Percentiles rank a stretch among this genome's conserved stretches.
Evolutionary conservation across 2,113 vertebrate genomes (phyloP).

Genomic region (Cacatua alba): DNA sequence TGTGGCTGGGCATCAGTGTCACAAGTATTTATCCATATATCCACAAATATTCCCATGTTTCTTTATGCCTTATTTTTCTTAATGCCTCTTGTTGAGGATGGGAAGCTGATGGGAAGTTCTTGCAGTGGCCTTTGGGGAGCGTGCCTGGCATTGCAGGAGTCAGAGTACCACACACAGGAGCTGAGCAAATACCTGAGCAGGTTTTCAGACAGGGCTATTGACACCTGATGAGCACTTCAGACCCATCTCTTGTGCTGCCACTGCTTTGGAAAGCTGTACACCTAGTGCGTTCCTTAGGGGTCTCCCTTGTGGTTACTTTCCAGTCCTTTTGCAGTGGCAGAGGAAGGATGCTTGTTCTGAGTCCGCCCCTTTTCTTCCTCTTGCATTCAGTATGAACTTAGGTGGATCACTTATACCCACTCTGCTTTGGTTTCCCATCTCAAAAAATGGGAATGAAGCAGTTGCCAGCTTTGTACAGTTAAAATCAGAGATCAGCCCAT

Average conservation of each 20-base stretch:
- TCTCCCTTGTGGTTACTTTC: background rate
- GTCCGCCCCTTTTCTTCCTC: background rate
- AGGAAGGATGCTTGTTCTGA: background rate
- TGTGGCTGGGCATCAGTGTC: background rate
- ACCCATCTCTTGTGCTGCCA: background rate
- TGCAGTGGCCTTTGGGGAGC: background rate
- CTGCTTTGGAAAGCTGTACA: background rate
- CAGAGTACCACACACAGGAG: accelerated
- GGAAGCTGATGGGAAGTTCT: background rate
- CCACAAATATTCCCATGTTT: background rate
- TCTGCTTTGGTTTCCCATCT: background rate
- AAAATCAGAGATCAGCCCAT: background rate
- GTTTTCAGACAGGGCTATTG: background rate
- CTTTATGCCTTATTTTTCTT: background rate
- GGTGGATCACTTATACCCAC: background rate
- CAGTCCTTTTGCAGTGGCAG: background rate
- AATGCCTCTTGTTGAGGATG: background rate
- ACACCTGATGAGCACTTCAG: background rate
- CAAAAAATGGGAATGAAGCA: background rate
- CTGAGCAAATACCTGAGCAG: background rate
- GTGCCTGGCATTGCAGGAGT: accelerated
- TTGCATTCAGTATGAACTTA: background rate
- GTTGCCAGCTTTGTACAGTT: background rate
- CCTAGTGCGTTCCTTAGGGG: background rate
- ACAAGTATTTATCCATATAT: background rate